A percentile compares a stretch with the other conserved stretches of the same genome.
Conservation (phyloP, 2,113 vertebrate species). For the Nycticorax nycticorax region DNA sequence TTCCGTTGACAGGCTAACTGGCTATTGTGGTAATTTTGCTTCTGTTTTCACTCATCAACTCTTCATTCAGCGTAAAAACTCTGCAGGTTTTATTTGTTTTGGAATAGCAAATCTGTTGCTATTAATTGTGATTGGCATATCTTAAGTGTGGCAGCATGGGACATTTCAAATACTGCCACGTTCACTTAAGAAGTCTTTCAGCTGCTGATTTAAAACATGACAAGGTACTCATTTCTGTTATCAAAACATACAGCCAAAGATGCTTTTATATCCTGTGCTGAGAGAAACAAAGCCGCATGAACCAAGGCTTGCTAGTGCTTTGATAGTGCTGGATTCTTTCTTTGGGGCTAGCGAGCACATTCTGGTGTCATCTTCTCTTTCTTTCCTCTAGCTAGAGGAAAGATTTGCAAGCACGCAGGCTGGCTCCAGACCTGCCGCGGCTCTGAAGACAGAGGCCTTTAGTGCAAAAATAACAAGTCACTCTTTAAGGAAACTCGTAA, state of each 20-base stretch:
- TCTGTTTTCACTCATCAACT: slow-evolving; percentile 44
- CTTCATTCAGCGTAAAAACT: slow-evolving; percentile 30
- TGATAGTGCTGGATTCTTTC: neutral
- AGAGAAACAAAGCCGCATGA: neutral
- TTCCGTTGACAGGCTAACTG: slow-evolving; percentile 69
- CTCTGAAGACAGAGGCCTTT: neutral
- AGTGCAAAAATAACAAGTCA: neutral
- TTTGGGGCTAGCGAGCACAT: neutral
- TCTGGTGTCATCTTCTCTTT: neutral
- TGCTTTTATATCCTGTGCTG: neutral
- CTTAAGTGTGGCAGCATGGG: slow-evolving; percentile 3
- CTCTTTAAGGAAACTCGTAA: neutral
- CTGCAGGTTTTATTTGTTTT: slow-evolving; percentile 57
- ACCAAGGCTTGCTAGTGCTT: neutral
- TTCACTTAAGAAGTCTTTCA: slow-evolving; percentile 47
- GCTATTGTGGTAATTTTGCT: slow-evolving; percentile 43
- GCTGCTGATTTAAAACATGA: slow-evolving; percentile 39
- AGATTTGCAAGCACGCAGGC: neutral
- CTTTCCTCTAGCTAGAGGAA: neutral
- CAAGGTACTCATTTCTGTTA: slow-evolving; percentile 48
- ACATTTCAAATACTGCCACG: slow-evolving; percentile 29
- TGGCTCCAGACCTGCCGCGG: neutral
- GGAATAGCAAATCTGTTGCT: slow-evolving; percentile 47
- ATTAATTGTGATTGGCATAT: slow-evolving; percentile 67
- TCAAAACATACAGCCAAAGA: slow-evolving; percentile 14